These are phyloP conservation scores for Drosophila koepferae DNA, from an alignment of 2,888 invertebrate genomes.

Conservation along the genomic window DNA sequence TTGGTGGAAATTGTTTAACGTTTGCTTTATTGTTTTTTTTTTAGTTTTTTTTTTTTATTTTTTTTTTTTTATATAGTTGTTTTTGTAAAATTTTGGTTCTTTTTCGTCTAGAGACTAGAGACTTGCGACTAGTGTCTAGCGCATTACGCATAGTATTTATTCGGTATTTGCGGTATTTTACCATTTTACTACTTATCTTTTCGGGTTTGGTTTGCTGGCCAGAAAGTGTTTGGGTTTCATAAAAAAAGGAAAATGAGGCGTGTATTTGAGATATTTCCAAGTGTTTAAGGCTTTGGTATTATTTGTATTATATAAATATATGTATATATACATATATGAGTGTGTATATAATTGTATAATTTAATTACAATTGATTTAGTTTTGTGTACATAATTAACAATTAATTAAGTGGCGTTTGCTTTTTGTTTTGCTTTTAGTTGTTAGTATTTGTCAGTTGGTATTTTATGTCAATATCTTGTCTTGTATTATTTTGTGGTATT, in stretches of 20 bases:
- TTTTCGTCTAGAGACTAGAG: slow-evolving; percentile 66
- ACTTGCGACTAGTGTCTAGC: slow-evolving; percentile 58
- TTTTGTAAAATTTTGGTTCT: slow-evolving; percentile 77
- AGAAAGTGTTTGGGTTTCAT: slow-evolving; percentile 41
- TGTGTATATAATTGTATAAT: slow-evolving; percentile 24
- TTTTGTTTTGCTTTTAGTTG: slow-evolving; percentile 10
- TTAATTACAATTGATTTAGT: slow-evolving; percentile 44
- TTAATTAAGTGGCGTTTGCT: slow-evolving; percentile 47
- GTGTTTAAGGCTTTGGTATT: slow-evolving; percentile 56
- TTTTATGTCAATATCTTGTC: slow-evolving; percentile 36
- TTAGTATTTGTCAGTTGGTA: slow-evolving; percentile 33
- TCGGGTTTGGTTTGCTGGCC: slow-evolving; percentile 15
- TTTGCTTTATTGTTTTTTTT: slow-evolving; percentile 37
- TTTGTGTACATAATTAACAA: slow-evolving; percentile 46
- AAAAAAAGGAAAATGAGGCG: slow-evolving; percentile 55
- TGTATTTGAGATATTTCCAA: slow-evolving; percentile 40
- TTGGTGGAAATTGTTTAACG: slow-evolving; percentile 70
- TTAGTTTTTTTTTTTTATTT: slow-evolving; percentile 18
- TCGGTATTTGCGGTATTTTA: slow-evolving; percentile 25
- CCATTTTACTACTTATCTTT: slow-evolving; percentile 3
- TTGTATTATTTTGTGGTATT: slow-evolving; percentile 40
- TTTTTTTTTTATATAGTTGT: slow-evolving; percentile 3
- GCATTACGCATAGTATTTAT: slow-evolving; percentile 60
- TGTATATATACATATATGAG: slow-evolving; percentile 6
- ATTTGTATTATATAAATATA: slow-evolving; percentile 25